Evolutionary conservation across 2,797 vertebrate species (phyloP), one percentile per base, ranked within the genome.

Genomic region (Catamblyrhynchus diadema): DNA sequence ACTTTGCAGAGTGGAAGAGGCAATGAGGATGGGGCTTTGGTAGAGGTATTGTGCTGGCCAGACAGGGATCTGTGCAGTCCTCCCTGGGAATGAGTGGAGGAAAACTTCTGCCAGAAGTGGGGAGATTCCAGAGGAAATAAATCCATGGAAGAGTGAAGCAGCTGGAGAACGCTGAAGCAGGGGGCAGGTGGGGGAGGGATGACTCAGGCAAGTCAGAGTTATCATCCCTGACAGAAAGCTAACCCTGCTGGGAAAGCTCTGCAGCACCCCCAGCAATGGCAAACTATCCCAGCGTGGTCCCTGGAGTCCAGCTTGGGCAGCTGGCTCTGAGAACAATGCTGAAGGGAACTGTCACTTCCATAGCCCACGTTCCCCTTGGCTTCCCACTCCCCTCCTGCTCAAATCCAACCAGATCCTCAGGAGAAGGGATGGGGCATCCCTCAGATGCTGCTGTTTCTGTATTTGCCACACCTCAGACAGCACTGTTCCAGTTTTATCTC

Each of bases 231-330:
- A 20, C 1, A 33, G 65, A 74, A 81, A 78, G 37, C 53, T 35
- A 45, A 64, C 22, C 24, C 53, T 45, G 17, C 3, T 35, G 22
- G 39, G 61, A 74, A 62, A 78, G 81, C 44, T 93, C 74, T 86
- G 57, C 73, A 66, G 84, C 87, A 67, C 45, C 56, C 86, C 44
- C 32, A 60, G 61, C n/a, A 67, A 14, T 4, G 3, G 5, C 21
- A 41, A 82, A 64, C 37, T 3, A 16, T 14, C 20, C 0, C 0
- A 74, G 65, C 14, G 0, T 0, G 11, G 64, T 51, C 79, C 32
- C 45, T 67, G 56, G 15, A 18, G 5, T 27, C 50, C 78, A n/a
- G 16, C 78, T 14, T 1, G 19, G 57, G 41, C 7, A 13, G 47
- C 41, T 64, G 33, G 28, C 51, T 53, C 50, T 33, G 33, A 70